Evolutionary conservation across 2,888 invertebrate genomes (phyloP).

Genomic region (Cantharis lateralis): DNA sequence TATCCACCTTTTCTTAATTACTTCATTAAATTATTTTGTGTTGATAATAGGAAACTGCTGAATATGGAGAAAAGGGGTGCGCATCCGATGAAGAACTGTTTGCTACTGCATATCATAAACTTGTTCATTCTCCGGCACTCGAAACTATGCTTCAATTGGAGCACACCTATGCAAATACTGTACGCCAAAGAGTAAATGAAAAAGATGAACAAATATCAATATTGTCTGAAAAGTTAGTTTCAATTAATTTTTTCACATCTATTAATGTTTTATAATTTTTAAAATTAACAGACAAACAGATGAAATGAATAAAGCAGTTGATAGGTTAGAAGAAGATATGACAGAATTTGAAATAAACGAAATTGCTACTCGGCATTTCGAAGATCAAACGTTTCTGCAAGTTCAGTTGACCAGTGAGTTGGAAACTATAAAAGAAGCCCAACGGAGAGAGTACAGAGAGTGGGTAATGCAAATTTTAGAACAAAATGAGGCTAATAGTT

Average conservation of each 20-base stretch:
- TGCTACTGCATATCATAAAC: slow-evolving; percentile 80
- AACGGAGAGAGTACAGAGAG: slow-evolving; percentile 83
- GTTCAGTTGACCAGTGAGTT: slow-evolving; percentile 86
- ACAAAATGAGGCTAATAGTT: slow-evolving; percentile 66
- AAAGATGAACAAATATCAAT: slow-evolving; percentile 74
- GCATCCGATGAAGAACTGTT: slow-evolving; percentile 86
- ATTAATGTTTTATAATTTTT: neutral
- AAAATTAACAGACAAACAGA: slow-evolving; percentile 69
- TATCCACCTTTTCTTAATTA: neutral
- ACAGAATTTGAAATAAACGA: slow-evolving; percentile 86
- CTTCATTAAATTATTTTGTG: slow-evolving; percentile 4
- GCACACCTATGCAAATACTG: slow-evolving; percentile 81
- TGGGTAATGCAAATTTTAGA: slow-evolving; percentile 86
- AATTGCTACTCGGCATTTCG: slow-evolving; percentile 80
- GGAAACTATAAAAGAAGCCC: slow-evolving; percentile 81
- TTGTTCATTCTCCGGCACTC: slow-evolving; percentile 70
- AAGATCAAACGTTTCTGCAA: slow-evolving; percentile 80
- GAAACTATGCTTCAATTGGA: slow-evolving; percentile 89
- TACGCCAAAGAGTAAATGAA: slow-evolving; percentile 72
- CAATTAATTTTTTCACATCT: neutral
- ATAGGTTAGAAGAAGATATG: slow-evolving; percentile 74
- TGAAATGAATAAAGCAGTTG: slow-evolving; percentile 88
- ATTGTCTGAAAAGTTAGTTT: slow-evolving; percentile 65
- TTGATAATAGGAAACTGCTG: slow-evolving; percentile 72
- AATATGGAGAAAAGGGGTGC: slow-evolving; percentile 80